Evolutionary conservation across 2,797 vertebrate genomes (phyloP), one percentile per base, ranked within the genome.

Genomic region (Microctenopoma lineatum): DNA sequence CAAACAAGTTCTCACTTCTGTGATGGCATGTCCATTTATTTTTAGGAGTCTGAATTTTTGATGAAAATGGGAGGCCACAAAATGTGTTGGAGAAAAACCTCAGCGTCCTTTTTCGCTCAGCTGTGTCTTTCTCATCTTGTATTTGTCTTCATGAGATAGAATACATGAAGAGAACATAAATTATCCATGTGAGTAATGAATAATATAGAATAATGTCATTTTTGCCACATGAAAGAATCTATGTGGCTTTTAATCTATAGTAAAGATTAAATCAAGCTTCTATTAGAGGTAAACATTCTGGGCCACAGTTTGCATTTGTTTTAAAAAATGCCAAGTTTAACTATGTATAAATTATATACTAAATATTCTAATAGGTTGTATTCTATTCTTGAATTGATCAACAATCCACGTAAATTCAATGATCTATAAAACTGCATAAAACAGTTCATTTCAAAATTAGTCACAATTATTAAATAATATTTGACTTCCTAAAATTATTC

Each of bases 31-130:
- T 62, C 65, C 70, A 69, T 77, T 83, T 85, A 85, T 89, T 85
- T 90, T 87, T 87, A 84, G 77, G 14, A 2, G 59, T 71, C 68
- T 90, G 46, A 81, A 88, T 87, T 73, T 91, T 87, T 90, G 67
- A 91, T 90, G 74, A 39, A 68, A 67, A 59, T 66, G 21, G 21
- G 58, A 79, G 16, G 67, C 42, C 25, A 26, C 18, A 53, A 61
- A 73, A 44, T 25, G 59, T 73, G 71, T 48, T 42, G 32, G 16
- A 65, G 66, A 16, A 48, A 60, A 74, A 59, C 39, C 25, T n/a
- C 27, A 39, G 52, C 55, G 6, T 61, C 38, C 72, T 66, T 78
- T 71, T 16, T 50, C 48, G 39, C 57, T 70, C 25, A 39, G 42
- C 73, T 32, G 51, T 73, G 61, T 69, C 66, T 29, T 5, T 64